A percentile compares a stretch with the other conserved stretches of the same genome.
Evolutionary conservation across 2,113 vertebrate genomes (phyloP).

Genomic region (Cariama cristata): DNA sequence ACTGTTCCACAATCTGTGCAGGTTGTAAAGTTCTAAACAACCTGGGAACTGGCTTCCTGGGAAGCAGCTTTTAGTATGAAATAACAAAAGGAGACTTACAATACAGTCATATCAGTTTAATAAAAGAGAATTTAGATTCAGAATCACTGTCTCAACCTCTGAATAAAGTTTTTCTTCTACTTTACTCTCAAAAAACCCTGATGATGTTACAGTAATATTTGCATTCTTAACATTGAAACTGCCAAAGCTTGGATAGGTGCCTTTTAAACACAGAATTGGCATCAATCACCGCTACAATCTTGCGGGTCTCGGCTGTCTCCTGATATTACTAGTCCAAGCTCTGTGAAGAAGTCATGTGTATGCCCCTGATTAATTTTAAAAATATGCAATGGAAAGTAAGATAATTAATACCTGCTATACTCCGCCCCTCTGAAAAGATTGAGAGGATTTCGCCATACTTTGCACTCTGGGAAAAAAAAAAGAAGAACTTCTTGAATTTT

Average conservation of each 20-base stretch:
- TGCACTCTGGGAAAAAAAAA: slow-evolving; percentile 85
- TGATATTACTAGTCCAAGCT: background rate
- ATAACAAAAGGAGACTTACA: background rate
- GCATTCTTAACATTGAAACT: background rate
- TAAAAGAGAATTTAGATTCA: background rate
- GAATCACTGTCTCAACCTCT: background rate
- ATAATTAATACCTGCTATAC: slow-evolving; percentile 89
- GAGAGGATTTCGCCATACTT: slow-evolving; percentile 97
- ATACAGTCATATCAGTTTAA: background rate
- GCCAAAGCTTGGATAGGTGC: background rate
- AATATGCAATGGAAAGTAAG: background rate
- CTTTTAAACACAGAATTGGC: background rate
- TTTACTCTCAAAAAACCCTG: background rate
- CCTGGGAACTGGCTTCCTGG: background rate
- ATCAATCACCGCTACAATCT: background rate
- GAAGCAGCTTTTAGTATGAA: background rate
- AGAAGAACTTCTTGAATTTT: background rate
- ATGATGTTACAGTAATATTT: background rate
- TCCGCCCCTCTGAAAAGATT: slow-evolving; percentile 98
- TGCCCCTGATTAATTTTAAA: background rate
- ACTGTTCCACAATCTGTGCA: background rate
- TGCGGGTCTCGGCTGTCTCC: background rate
- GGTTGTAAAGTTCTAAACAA: background rate
- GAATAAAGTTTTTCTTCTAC: background rate
- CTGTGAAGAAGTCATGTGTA: background rate